Evolutionary conservation across 2,797 vertebrate genomes (phyloP).

Genomic region (Enteromius treurensis): DNA sequence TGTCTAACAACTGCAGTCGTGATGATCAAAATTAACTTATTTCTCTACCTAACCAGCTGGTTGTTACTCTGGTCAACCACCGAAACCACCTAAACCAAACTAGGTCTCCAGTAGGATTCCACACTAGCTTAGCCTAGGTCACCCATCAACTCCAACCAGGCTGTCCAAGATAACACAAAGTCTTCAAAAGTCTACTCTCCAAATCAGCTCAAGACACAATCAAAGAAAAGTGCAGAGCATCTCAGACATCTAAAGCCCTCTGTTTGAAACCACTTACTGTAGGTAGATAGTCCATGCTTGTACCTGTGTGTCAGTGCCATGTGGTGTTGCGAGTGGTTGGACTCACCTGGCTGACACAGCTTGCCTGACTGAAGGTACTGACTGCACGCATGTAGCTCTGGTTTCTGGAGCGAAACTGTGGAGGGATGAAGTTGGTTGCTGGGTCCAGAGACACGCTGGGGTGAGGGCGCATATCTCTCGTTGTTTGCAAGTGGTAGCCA

Average conservation of each 20-base stretch:
- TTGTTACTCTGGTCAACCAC: not conserved
- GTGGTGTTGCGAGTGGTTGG: constrained; percentile 28
- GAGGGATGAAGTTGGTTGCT: constrained; percentile 90
- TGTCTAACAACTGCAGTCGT: not conserved
- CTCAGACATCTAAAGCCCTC: not conserved
- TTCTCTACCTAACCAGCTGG: not conserved
- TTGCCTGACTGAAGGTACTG: constrained; percentile 99
- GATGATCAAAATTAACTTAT: not conserved
- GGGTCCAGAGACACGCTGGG: constrained; percentile 92
- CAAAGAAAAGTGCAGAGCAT: not conserved
- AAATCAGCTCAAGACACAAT: not conserved
- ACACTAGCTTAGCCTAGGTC: not conserved
- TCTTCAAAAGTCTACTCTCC: not conserved
- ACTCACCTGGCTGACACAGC: constrained; percentile 99
- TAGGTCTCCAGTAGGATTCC: not conserved
- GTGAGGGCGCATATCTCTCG: constrained; percentile 88
- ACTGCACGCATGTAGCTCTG: constrained; percentile 99
- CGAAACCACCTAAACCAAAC: not conserved
- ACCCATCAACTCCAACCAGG: not conserved
- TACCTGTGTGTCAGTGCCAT: constrained; percentile 12
- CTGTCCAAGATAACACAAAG: not conserved
- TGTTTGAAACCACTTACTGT: constrained; percentile 21
- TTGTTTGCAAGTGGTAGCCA: constrained; percentile 95
- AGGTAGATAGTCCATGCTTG: not conserved
- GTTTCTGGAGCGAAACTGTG: constrained; percentile 98